These are phyloP conservation scores for Catharus fuscescens DNA, from an alignment of 2,113 vertebrate genomes.

Conservation along the genomic window DNA sequence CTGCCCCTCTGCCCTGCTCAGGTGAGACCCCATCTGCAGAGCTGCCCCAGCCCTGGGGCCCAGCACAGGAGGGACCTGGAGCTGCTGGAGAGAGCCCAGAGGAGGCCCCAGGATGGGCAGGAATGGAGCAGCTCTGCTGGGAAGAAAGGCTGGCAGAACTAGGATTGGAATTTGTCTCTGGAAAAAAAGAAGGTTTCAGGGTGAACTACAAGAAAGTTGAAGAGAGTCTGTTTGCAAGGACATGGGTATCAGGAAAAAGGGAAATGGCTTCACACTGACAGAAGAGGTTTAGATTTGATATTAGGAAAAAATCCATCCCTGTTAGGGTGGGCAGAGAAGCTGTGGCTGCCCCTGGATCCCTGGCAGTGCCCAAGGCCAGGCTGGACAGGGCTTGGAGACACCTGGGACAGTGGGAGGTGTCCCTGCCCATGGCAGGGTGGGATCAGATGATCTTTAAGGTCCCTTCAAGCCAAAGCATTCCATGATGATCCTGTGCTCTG, in stretches of 20 bases:
- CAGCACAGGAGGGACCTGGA: background rate
- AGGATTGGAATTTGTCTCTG: background rate
- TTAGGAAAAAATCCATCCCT: fast-evolving
- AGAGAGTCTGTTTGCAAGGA: background rate
- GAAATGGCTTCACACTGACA: background rate
- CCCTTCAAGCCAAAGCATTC: background rate
- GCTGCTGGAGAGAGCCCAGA: background rate
- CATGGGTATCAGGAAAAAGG: background rate
- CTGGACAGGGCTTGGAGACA: fast-evolving
- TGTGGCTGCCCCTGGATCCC: background rate
- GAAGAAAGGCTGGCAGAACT: background rate
- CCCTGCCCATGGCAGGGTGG: background rate
- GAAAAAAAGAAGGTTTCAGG: background rate
- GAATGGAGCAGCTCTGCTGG: background rate
- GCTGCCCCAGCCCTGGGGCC: background rate
- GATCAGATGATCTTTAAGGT: fast-evolving
- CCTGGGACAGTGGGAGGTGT: background rate
- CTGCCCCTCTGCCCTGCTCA: background rate
- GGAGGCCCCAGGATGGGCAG: background rate
- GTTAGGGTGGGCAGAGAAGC: fast-evolving
- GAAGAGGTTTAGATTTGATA: background rate
- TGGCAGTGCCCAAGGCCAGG: background rate
- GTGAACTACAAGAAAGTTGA: background rate
- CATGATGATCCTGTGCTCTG: no score
- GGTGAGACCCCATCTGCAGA: background rate